phyloP scores from a whole-genome alignment of 1,140 invertebrate species.

The Dolichoris vasculosae region DNA sequence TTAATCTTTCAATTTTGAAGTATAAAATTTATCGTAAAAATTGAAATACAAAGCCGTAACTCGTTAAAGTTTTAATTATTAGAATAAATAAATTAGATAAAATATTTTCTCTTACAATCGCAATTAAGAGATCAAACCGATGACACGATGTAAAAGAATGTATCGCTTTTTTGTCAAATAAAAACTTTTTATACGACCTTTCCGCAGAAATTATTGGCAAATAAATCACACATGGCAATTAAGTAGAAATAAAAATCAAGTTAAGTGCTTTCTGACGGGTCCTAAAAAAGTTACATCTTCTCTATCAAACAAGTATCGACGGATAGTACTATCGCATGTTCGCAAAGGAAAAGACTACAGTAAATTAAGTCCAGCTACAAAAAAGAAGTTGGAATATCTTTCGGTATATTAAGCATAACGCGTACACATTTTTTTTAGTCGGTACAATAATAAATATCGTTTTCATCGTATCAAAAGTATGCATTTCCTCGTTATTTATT shows the following conservation, averaged over 20 bases:
- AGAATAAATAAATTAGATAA: not conserved
- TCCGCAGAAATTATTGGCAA: not conserved
- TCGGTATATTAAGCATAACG: not conserved
- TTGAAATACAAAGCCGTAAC: not conserved
- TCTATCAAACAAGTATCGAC: conserved; percentile 9
- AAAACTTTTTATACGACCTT: not conserved
- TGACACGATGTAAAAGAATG: not conserved
- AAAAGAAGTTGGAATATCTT: not conserved
- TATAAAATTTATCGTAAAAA: not conserved
- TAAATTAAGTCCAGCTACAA: not conserved
- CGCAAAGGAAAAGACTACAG: not conserved
- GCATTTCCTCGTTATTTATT: not conserved
- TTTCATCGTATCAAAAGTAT: not conserved
- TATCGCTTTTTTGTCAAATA: not conserved
- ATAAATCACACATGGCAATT: conserved; percentile 34
- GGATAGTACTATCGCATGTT: not conserved
- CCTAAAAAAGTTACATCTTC: conserved; percentile 8
- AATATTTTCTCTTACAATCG: not conserved
- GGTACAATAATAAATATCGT: not conserved
- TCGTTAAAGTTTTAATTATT: not conserved
- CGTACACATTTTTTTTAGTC: not conserved
- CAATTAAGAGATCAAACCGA: conserved; percentile 33
- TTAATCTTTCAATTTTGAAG: not conserved
- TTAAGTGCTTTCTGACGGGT: conserved; percentile 44
- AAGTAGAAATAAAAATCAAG: conserved; percentile 32